Base-by-base conservation (phyloP, 2,113 vertebrate genomes). In the Heliornis fulica region DNA sequence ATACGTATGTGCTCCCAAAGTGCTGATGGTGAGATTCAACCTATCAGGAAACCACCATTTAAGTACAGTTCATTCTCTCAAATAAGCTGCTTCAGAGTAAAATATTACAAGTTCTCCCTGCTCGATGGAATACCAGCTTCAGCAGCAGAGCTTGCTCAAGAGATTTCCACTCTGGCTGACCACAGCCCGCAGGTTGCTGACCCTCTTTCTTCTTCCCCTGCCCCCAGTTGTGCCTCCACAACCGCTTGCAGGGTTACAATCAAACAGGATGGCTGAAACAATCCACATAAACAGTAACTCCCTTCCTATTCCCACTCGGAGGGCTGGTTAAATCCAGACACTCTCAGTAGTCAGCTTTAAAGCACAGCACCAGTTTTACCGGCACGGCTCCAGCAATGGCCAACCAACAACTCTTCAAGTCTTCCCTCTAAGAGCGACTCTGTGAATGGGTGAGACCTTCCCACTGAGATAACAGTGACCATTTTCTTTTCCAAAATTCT, bases 211-310 rank as follows among this genome's bases (percentile, higher is more conserved):
- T 50, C 63, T 28, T 61, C 53, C 3, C 0, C 11, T 2, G 7
- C 63, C 22, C 23, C 51, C 61, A 45, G 15, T 5, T 3, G 2
- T 38, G 63, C 48, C n/a, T 46, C 43, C 46, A 23, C 25, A 46
- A 10, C 28, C 0, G 0, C 60, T 31, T 11, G 18, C 54, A 70
- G 34, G 56, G 70, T 66, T 76, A 51, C 57, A 51, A 12, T 25
- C 56, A 43, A 46, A 75, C 0, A 11, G 21, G 28, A 54, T 1
- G 43, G 32, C 46, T 53, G 70, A 29, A 75, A 85, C 0, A 0
- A 80, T 9, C 26, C 26, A 5, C 40, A 32, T 15, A 9, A 68
- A n/a, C 56, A 63, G 17, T 3, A 90, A 83, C 45, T 45, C 50
- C 64, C 43, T 56, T 68, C 38, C 41, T 18, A 23, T 32, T 90